Base-by-base conservation (phyloP, 2,797 vertebrate genomes). In the Hydrolagus colliei region DNA sequence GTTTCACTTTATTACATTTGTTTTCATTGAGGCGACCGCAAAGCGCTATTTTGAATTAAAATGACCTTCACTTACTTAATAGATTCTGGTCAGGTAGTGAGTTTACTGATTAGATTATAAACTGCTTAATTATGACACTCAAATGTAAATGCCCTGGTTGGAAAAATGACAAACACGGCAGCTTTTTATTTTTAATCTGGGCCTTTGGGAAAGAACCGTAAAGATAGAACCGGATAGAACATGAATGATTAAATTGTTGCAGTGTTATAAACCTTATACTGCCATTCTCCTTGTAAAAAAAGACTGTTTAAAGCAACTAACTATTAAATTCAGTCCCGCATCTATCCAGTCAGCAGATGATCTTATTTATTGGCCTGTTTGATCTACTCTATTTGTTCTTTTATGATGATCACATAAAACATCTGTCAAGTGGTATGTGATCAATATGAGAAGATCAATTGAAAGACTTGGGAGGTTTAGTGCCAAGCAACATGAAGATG, bases 21-120 rank as follows among this genome's bases (percentile, higher is more conserved):
- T 27, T 9, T 27, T 32, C 20, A 35, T 8, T 71, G 16, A 18
- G 2, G 16, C 18, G 20, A 27, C 4, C 18, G 41, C 20, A 9
- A 27, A 20, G 32, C 68, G 32, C n/a, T 84, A 16, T 18, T 80
- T 71, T 20, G 65, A 10, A 52, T 68, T 35, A 68, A 84, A 82
- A 71, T 84, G 65, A 84, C 79, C 79, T 80, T 32, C 62, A 68
- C 63, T 68, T 41, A 7, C 13, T 32, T 84, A 67, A n/a, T 84
- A 52, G 27, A 84, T 84, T 84, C 65, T 35, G 41, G 79, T 84
- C 79, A 68, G 79, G 65, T 71, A 35, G 32, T 41, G 32, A 11
- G 71, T 84, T 16, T 27, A 71, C 65, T 84, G 65, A 80, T 80
- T 80, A 16, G 13, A 80, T 80, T 80, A 32, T 80, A 80, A 80